Base-by-base conservation (phyloP, 2,113 vertebrate species). In the Caracal caracal region DNA sequence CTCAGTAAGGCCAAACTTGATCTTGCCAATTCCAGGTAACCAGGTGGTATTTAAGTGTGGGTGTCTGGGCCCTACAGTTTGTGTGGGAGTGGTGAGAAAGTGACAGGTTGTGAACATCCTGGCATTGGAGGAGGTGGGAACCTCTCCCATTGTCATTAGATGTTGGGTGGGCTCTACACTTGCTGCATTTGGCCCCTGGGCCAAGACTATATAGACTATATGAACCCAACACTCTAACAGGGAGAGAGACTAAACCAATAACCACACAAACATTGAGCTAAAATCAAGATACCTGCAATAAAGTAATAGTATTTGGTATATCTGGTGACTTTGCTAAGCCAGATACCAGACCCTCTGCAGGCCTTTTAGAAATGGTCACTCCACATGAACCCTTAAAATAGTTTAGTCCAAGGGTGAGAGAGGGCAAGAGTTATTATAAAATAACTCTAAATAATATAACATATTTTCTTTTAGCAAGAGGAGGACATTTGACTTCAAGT, bases 341-440 rank as follows among this genome's bases (percentile, higher is more conserved):
- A 19, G 20, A 19, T 26, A n/a, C 2, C 28, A 33, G 88, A 51
- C 73, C 35, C 24, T 28, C 30, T 40, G 5, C 13, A 13, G 6
- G 47, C 10, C 33, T 1, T 66, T 30, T 8, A 47, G 9, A 56
- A 80, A 68, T 2, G 5, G 13, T 49, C 20, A 15, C 28, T 26
- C 35, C 73, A 33, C n/a, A 19, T 15, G 7, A 83, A 79, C 61
- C 40, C 37, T 9, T 17, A 8, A 73, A 68, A 63, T 30, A 28
- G 47, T 63, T 70, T 33, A 68, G 59, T 8, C 12, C 40, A 24
- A 40, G n/a, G 2, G 4, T 49, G 6, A 83, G 83, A 88, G 13
- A 83, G 33, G 83, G 4, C 66, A 94, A 11, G 49, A 88, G 59
- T 94, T 94, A 88, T 94, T 94, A 88, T n/a, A 73, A 11, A 83